phyloP scores from a whole-genome alignment of 2,888 invertebrate genomes.

The Cacoxenus indagator region DNA sequence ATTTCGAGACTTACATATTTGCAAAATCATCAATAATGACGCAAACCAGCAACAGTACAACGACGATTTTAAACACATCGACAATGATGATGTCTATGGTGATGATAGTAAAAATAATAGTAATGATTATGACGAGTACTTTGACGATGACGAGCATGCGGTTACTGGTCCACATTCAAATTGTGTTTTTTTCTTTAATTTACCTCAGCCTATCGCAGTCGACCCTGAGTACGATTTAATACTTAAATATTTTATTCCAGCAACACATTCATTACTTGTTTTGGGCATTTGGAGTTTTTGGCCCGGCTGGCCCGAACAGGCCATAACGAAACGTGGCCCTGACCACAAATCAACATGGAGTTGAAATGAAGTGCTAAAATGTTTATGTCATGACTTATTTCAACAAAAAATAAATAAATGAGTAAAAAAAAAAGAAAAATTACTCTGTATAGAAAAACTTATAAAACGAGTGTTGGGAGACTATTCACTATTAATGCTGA shows the following conservation, averaged over 20 bases:
- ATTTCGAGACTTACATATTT: not conserved
- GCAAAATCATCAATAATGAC: conserved; percentile 13
- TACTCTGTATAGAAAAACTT: not conserved
- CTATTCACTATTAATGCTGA: not conserved
- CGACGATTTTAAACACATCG: not conserved
- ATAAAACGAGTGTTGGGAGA: not conserved
- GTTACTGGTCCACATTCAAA: too few species aligned
- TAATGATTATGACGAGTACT: not conserved
- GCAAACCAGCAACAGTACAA: not conserved
- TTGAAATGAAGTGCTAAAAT: conserved; percentile 39
- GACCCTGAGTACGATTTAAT: too few species aligned
- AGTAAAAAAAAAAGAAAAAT: not conserved
- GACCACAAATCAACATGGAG: conserved; percentile 22
- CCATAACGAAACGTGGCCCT: conserved; percentile 1
- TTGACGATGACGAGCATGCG: not conserved
- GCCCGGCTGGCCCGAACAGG: not conserved
- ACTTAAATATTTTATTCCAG: not conserved
- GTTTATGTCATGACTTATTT: conserved; percentile 47
- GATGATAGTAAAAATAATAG: not conserved
- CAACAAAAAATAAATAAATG: not conserved
- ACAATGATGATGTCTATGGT: not conserved
- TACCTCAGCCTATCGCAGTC: too few species aligned
- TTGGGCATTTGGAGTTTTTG: conserved; percentile 12
- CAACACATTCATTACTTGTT: not conserved
- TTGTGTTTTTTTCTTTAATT: too few species aligned